Evolutionary conservation across 2,797 vertebrate genomes (phyloP), one percentile per base, ranked within the genome.

Genomic region (Neosalanx taihuensis): DNA sequence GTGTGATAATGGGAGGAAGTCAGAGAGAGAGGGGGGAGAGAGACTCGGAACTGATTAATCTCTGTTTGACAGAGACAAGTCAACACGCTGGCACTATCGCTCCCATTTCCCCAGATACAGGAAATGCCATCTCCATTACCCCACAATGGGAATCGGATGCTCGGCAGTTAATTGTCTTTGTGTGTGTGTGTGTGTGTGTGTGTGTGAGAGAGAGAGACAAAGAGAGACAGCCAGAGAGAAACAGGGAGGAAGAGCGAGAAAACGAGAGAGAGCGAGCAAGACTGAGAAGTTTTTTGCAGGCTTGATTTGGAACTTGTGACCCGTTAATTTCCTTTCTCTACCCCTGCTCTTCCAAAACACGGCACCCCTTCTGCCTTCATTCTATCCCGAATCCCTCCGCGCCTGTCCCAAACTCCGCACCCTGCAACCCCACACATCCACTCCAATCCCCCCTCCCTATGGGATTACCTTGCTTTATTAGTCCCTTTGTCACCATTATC

Each of bases 51-150:
- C 79, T 86, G 85, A 88, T 89, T 81, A 79, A 82, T 82, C 82
- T 86, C 87, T 73, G 70, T 81, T 78, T 86, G 85, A 89, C 79
- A 85, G 75, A 83, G 70, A 88, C 23, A 20, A 20, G 85, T 86
- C 85, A 85, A 90, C 87, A 89, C 87, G 86, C 84, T 79, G 82
- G 75, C 76, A 80, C 88, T 81, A 83, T 76, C 74, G 64, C 73
- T 81, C 82, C 78, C 81, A 83, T 89, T 86, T 88, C 85, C 85
- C 85, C 76, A 79, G 74, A 85, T 75, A 3, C 66, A 53, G 17
- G 30, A 30, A 4, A 49, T 41, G 10, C 9, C 31, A 10, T 30
- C 29, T 67, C 51, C 18, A 57, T 53, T 67, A 41, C 6, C 6
- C 2, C 2, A 18, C 41, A 12, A 29, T 26, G 41, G 56, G 33